Percentiles rank a stretch among this genome's conserved stretches.
phyloP scores from a whole-genome alignment of 2,888 invertebrate species.

The Lydus trimaculatus region DNA sequence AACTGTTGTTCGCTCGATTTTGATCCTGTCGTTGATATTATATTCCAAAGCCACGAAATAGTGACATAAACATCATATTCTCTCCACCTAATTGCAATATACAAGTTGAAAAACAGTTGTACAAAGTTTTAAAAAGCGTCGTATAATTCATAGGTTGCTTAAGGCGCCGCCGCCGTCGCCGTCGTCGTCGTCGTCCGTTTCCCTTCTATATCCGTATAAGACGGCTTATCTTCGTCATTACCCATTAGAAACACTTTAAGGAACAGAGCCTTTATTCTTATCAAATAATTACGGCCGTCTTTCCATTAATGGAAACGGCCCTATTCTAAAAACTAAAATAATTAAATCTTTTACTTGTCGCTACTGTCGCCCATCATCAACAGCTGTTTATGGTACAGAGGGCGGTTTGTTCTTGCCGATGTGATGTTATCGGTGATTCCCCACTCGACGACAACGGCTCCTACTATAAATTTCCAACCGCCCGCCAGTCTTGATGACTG shows the following conservation, averaged over 20 bases:
- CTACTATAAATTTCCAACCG: background rate
- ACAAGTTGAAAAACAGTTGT: background rate
- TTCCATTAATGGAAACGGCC: slow-evolving; percentile 32
- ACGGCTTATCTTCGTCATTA: slow-evolving; percentile 44
- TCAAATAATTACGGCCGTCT: slow-evolving; percentile 41
- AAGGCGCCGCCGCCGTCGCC: too few relatives aligned
- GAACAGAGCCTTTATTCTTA: slow-evolving; percentile 45
- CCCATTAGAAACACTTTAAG: slow-evolving; percentile 44
- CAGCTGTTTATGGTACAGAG: slow-evolving; percentile 38
- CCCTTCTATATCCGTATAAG: slow-evolving; percentile 10
- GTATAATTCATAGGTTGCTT: background rate
- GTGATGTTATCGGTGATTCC: slow-evolving; percentile 34
- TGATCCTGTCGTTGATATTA: slow-evolving; percentile 25
- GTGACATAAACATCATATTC: background rate
- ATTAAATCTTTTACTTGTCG: slow-evolving; percentile 38
- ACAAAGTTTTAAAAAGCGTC: background rate
- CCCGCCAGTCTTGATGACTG: background rate
- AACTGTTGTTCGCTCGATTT: slow-evolving; percentile 19
- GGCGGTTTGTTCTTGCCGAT: slow-evolving; percentile 32
- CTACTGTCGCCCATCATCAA: slow-evolving; percentile 34
- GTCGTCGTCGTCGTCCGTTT: slow-evolving; percentile 16
- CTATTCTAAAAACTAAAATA: slow-evolving; percentile 36
- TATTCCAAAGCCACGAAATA: background rate
- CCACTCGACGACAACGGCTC: background rate
- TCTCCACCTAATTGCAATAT: too few relatives aligned